Base-by-base conservation (phyloP, 1,140 invertebrate genomes). In the Oedothorax gibbosus region DNA sequence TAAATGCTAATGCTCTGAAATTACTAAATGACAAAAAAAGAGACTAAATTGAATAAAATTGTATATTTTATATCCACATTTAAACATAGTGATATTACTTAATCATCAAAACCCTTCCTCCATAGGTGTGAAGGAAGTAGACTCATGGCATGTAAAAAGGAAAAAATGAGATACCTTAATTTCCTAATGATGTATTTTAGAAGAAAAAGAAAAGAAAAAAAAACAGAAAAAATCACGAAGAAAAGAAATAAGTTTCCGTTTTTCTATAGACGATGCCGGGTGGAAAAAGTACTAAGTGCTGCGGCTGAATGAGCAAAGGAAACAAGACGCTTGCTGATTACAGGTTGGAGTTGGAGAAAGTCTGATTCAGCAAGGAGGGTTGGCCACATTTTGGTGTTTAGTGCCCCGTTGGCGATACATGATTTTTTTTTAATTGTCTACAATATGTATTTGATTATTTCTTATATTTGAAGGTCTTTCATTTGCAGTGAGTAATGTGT, bases 281-380 rank as follows among this genome's bases (percentile, higher is more conserved):
- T 35, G 5, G 35, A 35, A 35, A 50, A 76, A 60, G 21, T 76
- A 76, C 53, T 35, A 35, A 51, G n/a, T 77, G 54, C 65, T 35
- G 64, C 50, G 77, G 77, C 50, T 68, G 77, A 68, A 79, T 68
- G 77, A 79, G 18, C 64, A 68, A 35, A 79, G 53, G 77, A 79
- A 68, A 79, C 77, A 79, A 68, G 77, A 64, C 77, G 64, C 64
- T 15, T 21, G 49, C 50, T 79, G 77, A 79, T 79, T 79, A 79
- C 50, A 68, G 77, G 77, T 53, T 56, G 77, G 60, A 77, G 21
- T 72, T 14, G 77, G 60, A 77, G 64, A 75, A 75, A 57, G 72
- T 75, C 54, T 53, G 10, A 57, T 18, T 12, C 12, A 57, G 56
- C 56, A 15, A 10, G 54, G 49, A 11, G 10, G 15, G 57, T 65